These are phyloP conservation scores for Accipiter fasciatus DNA, from an alignment of 2,797 vertebrate species.

Conservation along the genomic window DNA sequence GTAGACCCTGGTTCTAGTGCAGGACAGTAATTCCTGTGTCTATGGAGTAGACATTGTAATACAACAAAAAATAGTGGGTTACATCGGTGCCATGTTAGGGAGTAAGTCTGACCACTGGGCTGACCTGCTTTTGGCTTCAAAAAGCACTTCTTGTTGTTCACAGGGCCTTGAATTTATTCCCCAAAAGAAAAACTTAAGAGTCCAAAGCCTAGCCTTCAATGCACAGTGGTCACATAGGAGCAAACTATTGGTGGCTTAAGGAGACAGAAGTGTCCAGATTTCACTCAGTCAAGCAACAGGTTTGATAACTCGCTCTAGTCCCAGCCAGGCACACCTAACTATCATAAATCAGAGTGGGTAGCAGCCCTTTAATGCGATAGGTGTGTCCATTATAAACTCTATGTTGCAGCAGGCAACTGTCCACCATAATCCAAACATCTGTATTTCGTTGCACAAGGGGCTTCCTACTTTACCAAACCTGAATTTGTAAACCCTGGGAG, in stretches of 20 bases:
- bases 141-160: not conserved
- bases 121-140: not conserved
- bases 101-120: not conserved
- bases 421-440: not conserved
- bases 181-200: not conserved
- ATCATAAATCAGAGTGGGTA: not conserved
- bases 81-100: fast-evolving
- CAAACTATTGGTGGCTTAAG: not conserved
- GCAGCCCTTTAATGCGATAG: not conserved
- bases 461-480: not conserved
- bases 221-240: not conserved
- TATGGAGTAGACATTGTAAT: not conserved
- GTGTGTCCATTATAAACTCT: not conserved
- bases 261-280: not conserved
- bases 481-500: not conserved
- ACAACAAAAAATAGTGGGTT: not conserved
- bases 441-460: not conserved
- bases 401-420: not conserved
- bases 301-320: not conserved
- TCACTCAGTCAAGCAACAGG: not conserved
- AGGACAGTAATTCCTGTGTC: not conserved
- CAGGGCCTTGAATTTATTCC: not conserved
- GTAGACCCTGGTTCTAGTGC: not conserved
- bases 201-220: not conserved
- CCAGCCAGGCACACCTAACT: not conserved